A percentile compares a stretch with the other conserved stretches of the same genome.
These are phyloP conservation scores for Drosophila burlai DNA, from an alignment of 1,140 invertebrate genomes.

Conservation along the genomic window DNA sequence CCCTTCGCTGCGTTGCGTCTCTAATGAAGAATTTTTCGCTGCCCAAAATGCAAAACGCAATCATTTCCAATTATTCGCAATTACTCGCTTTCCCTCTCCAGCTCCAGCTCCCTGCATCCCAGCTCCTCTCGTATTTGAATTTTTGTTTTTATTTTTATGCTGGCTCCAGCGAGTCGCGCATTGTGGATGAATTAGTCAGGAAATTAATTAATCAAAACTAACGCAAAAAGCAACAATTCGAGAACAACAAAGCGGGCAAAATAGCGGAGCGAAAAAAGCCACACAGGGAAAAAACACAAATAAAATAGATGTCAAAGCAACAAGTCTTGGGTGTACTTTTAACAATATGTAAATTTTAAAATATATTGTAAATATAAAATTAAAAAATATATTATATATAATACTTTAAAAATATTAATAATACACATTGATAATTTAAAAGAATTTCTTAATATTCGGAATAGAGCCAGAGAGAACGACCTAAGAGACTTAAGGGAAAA, in stretches of 20 bases:
- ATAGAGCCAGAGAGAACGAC: not conserved
- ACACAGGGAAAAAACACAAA: slow-evolving; percentile 22
- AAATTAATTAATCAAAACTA: slow-evolving; percentile 84
- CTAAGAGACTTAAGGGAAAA: too few relatives aligned
- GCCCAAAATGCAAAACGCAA: slow-evolving; percentile 43
- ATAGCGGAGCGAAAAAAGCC: slow-evolving; percentile 13
- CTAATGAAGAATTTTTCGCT: slow-evolving; percentile 26
- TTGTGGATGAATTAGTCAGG: slow-evolving; percentile 83
- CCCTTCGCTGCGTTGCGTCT: slow-evolving; percentile 2
- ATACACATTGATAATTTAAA: not conserved
- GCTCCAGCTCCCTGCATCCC: slow-evolving; percentile 5
- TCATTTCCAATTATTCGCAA: slow-evolving; percentile 59
- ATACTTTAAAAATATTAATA: not conserved
- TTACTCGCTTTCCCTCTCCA: slow-evolving; percentile 5
- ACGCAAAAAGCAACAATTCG: slow-evolving; percentile 59
- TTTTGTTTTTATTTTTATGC: slow-evolving; percentile 32
- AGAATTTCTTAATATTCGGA: not conserved
- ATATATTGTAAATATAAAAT: too few relatives aligned
- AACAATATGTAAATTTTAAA: not conserved
- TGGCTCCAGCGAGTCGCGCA: slow-evolving; percentile 78
- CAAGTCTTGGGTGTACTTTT: not conserved
- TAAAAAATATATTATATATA: too few relatives aligned
- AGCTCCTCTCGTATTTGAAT: slow-evolving; percentile 1
- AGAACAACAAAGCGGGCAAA: slow-evolving; percentile 33
- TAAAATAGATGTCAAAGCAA: not conserved